Conservation (phyloP, 2,797 vertebrate genomes). For the Pristis pectinata region DNA sequence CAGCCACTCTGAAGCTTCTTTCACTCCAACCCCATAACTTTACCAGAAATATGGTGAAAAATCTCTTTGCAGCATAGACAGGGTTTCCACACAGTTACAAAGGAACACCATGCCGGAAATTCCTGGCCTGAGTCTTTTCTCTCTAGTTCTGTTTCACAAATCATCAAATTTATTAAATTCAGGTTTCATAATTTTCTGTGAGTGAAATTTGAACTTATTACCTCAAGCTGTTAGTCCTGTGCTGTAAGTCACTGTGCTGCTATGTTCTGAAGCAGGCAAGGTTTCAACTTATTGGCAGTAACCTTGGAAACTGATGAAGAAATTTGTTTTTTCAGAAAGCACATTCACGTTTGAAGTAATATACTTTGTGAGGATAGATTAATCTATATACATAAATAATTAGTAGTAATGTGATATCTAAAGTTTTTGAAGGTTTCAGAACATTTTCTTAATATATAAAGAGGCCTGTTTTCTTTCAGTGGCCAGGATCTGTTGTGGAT, state of each 20-base stretch:
- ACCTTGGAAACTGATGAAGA: constrained; percentile 10
- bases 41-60: neutral
- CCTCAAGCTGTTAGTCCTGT: neutral
- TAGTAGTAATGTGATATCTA: neutral
- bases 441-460: neutral
- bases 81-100: neutral
- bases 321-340: constrained; percentile 23
- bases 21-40: neutral
- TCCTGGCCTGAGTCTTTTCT: neutral
- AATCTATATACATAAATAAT: constrained; percentile 22
- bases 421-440: neutral
- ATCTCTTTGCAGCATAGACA: neutral
- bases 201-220: constrained; percentile 21
- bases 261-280: neutral
- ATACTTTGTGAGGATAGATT: constrained; percentile 19
- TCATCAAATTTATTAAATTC: constrained; percentile 8
- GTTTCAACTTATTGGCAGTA: neutral
- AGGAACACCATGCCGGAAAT: neutral
- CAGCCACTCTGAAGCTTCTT: neutral
- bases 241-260: neutral
- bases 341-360: constrained; percentile 14
- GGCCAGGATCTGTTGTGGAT: neutral
- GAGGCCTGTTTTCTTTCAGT: constrained; percentile 29
- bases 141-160: neutral
- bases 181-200: constrained; percentile 1